These are phyloP conservation scores for Colletes collaris DNA, from an alignment of 2,888 invertebrate species.

Conservation along the genomic window DNA sequence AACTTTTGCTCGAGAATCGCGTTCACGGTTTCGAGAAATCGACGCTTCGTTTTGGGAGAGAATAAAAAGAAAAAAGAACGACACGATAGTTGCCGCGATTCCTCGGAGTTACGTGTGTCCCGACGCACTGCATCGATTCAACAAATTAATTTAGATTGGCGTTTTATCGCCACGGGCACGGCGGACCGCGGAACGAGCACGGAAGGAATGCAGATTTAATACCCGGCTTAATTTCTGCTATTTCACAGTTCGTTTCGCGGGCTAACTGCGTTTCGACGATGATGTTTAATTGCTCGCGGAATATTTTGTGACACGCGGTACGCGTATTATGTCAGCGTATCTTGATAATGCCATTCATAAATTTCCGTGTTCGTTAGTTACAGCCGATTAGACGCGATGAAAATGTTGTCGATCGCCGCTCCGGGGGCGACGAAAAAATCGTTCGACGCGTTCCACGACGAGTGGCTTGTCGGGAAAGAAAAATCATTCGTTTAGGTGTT, in stretches of 20 bases:
- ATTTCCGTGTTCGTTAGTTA: not conserved
- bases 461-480: too few relatives aligned
- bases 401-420: not conserved
- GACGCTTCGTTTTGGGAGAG: too few relatives aligned
- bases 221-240: slow-evolving; percentile 39
- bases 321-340: slow-evolving; percentile 31
- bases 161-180: slow-evolving; percentile 37
- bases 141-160: slow-evolving; percentile 55
- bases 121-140: slow-evolving; percentile 18
- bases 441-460: too few relatives aligned
- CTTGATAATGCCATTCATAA: slow-evolving; percentile 35
- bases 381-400: not conserved
- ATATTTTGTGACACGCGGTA: slow-evolving; percentile 38
- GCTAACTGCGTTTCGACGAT: slow-evolving; percentile 35
- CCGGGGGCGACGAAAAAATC: not conserved
- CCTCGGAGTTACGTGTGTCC: too few relatives aligned
- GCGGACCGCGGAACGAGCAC: slow-evolving; percentile 20
- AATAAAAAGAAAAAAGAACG: too few relatives aligned
- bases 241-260: slow-evolving; percentile 51
- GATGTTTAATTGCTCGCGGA: slow-evolving; percentile 40
- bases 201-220: slow-evolving; percentile 50
- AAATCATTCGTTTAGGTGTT: too few relatives aligned
- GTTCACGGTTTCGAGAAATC: too few relatives aligned
- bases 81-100: too few relatives aligned
- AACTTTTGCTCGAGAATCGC: too few relatives aligned